Base-by-base conservation (phyloP, 1,140 invertebrate species). In the Aphaenogaster floridana region DNA sequence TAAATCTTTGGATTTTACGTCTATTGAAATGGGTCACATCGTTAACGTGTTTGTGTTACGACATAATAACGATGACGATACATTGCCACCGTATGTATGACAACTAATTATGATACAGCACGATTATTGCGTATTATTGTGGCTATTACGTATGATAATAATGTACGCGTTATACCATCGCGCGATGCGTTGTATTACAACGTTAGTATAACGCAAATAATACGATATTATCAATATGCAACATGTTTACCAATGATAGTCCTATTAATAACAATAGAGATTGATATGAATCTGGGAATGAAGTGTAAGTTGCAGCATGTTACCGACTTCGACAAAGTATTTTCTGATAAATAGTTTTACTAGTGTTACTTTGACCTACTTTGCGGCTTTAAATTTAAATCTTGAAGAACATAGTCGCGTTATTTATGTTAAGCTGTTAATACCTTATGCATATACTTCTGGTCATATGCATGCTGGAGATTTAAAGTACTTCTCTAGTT, bases 131-230 rank as follows among this genome's bases (percentile, higher is more conserved):
- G 57, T 45, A 42, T 68, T 81, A 86, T 86, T 68, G 34, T 63
- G 13, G 42, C 77, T 68, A 68, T 81, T 80, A 59, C 64, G 50
- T 69, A 80, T 86, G 77, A 86, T 86, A 80, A 86, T 86, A 80
- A 68, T 59, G 52, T n/a, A 48, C 39, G 52, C 52, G 50, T 81
- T 81, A 81, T 54, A 68, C 34, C 28, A 17, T 57, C 69, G 28
- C 48, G 13, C 42, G 36, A 21, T 13, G 34, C 28, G 48, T 57
- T 81, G 50, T 28, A 28, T 59, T 83, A 74, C 42, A 59, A 48
- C 42, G 71, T 72, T 61, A 48, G 28, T 45, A 45, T 45, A 57
- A 72, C 72, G 42, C 68, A 74, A 74, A 83, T 83, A 74, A 83
- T 83, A 83, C 21, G n/a, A 80, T 28, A 72, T 81, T 71, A 81